Evolutionary conservation across 2,113 vertebrate species (phyloP), one percentile per base, ranked within the genome.

Genomic region (Aspiorhynchus laticeps): DNA sequence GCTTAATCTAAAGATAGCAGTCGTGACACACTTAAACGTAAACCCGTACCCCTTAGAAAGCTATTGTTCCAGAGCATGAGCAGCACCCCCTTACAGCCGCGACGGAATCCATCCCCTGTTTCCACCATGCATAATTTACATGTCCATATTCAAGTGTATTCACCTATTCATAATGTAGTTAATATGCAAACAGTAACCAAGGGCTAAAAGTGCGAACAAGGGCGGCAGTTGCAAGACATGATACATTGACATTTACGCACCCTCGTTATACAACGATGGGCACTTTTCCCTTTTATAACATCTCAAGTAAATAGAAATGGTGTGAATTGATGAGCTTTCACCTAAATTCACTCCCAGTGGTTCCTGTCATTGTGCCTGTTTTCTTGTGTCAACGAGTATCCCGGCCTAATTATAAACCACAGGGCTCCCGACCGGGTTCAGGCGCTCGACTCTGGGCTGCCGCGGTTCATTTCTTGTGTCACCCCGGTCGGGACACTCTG

Each of bases 401-500:
- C 74, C 84, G 80, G 71, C 76, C 43, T 19, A 26, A n/a, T 85
- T 78, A 83, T 87, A 67, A 85, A 56, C 79, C 59, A 65, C 81
- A 28, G 63, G 46, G 67, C 61, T 24, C 46, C 28, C 63, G 67
- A 56, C 77, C 71, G 48, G 73, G 83, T 84, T 69, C 59, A 21
- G 28, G 31, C 15, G 33, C 74, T 71, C 80, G 38, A 85, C 71
- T 88, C 74, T 21, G 36, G 83, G 48, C 61, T 24, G 51, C 59
- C 24, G 38, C 21, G 74, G 78, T 80, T 88, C 81, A 87, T 81
- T 90, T 89, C 61, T 88, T 33, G 78, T 85, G 87, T 89, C 86
- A 65, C 73, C 43, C 48, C 36, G 85, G 48, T 86, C 78, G 24
- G 80, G 87, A 84, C 74, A 46, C 61, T 73, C 75, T 17, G 15